phyloP scores from a whole-genome alignment of 2,888 invertebrate genomes.

The Iselma pallidipennis region DNA sequence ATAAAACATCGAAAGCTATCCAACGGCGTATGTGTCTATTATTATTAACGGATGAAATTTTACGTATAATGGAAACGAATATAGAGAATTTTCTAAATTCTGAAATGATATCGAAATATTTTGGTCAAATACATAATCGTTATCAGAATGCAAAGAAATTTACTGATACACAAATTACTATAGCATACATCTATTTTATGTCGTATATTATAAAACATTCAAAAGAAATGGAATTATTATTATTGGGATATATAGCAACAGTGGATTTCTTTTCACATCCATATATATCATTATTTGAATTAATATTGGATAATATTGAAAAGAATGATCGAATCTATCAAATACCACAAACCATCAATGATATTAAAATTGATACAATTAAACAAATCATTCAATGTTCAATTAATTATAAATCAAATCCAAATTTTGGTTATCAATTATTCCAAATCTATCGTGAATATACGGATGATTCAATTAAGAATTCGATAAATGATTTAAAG shows the following conservation, averaged over 20 bases:
- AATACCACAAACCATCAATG: conserved; percentile 56
- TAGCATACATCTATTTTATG: conserved; percentile 38
- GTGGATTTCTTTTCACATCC: conserved; percentile 37
- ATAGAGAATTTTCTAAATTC: conserved; percentile 32
- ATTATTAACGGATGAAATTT: conserved; percentile 10
- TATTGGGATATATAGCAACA: conserved; percentile 32
- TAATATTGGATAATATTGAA: conserved; percentile 18
- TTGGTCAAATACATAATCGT: conserved; percentile 17
- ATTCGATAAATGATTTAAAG: conserved; percentile 64
- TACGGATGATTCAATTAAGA: conserved; percentile 65
- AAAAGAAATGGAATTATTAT: conserved; percentile 31
- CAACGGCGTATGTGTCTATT: conserved; percentile 67
- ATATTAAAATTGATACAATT: conserved; percentile 61
- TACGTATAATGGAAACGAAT: conserved; percentile 17
- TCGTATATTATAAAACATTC: conserved; percentile 34
- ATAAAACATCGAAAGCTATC: conserved; percentile 73
- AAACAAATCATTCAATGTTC: conserved; percentile 69
- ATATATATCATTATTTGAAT: conserved; percentile 12
- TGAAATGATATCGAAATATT: conserved; percentile 32
- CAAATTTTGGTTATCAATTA: conserved; percentile 67
- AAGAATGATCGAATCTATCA: conserved; percentile 30
- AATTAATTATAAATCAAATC: conserved; percentile 64
- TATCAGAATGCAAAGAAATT: conserved; percentile 11
- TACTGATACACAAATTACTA: conserved; percentile 22
- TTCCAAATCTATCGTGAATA: conserved; percentile 74